phyloP scores from a whole-genome alignment of 1,140 invertebrate genomes.

The Notospermus geniculatus region DNA sequence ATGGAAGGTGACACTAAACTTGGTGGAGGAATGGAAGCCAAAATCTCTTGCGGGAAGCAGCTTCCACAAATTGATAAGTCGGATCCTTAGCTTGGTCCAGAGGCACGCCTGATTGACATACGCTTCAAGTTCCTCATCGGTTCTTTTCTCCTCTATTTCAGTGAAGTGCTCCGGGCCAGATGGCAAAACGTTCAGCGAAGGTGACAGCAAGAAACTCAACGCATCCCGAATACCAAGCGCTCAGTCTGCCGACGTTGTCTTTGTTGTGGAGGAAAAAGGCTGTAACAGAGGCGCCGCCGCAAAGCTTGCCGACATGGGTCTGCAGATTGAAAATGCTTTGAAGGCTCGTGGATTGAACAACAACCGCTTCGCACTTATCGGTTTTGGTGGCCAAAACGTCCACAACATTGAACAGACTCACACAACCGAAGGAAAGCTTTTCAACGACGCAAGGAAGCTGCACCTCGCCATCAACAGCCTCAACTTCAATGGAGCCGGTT shows the following conservation, averaged over 20 bases:
- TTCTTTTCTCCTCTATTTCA: background rate
- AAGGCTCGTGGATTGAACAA: constrained; percentile 39
- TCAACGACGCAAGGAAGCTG: constrained; percentile 46
- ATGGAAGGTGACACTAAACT: too few relatives aligned
- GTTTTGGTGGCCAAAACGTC: constrained; percentile 74
- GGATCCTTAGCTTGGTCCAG: too few relatives aligned
- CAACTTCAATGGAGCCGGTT: constrained; percentile 21
- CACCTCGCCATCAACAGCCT: constrained; percentile 41
- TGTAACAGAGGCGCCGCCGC: constrained; percentile 69
- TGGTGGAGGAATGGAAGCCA: too few relatives aligned
- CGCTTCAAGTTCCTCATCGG: background rate
- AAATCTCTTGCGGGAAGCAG: too few relatives aligned
- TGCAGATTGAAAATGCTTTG: constrained; percentile 50
- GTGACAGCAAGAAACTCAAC: constrained; percentile 27
- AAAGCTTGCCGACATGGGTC: constrained; percentile 44
- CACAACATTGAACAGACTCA: constrained; percentile 66
- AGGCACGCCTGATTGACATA: background rate
- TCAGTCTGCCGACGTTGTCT: constrained; percentile 75
- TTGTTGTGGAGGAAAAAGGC: constrained; percentile 80
- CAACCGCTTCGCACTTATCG: constrained; percentile 73
- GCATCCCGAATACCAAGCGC: constrained; percentile 18
- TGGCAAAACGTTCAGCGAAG: constrained; percentile 6
- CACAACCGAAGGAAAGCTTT: constrained; percentile 57
- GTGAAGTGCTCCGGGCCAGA: constrained; percentile 17
- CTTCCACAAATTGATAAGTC: too few relatives aligned